Conservation (phyloP, 1,140 invertebrate genomes). For the Odontomachus brunneus region DNA sequence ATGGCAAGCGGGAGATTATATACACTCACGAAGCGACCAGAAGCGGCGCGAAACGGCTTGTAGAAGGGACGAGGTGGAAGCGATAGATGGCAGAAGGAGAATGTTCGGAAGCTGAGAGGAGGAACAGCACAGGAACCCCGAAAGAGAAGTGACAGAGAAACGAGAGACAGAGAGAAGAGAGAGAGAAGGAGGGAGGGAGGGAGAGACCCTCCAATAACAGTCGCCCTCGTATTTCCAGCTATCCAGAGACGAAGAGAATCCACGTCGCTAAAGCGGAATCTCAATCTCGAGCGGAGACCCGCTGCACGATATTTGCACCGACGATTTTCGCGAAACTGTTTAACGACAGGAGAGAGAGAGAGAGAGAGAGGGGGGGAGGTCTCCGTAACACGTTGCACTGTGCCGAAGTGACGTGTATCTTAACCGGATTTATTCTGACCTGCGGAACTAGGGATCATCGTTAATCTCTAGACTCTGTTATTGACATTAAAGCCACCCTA, state of each 20-base stretch:
- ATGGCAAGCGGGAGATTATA: constrained; percentile 26
- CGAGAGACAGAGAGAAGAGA: not conserved
- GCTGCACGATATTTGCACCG: constrained; percentile 42
- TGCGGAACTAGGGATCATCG: not conserved
- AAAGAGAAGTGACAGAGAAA: constrained; percentile 6
- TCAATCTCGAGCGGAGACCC: constrained; percentile 48
- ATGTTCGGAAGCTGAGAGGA: constrained; percentile 26
- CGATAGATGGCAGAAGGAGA: constrained; percentile 38
- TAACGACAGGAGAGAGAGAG: not conserved
- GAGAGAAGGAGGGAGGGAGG: constrained; percentile 12
- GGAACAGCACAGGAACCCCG: not conserved
- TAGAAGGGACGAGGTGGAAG: constrained; percentile 35
- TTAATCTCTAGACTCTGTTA: constrained; percentile 29
- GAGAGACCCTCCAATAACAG: constrained; percentile 70
- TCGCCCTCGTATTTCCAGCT: constrained; percentile 69
- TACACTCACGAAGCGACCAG: constrained; percentile 18
- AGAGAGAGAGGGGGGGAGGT: not conserved
- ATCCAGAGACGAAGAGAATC: constrained; percentile 62
- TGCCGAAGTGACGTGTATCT: constrained; percentile 63
- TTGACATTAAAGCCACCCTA: constrained; percentile 21
- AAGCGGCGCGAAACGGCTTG: constrained; percentile 41
- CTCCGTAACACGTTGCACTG: not conserved
- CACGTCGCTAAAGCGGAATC: constrained; percentile 68
- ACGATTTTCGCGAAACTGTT: constrained; percentile 63
- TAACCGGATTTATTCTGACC: constrained; percentile 35